Conservation (phyloP, 2,797 vertebrate species). For the Catharus ustulatus region DNA sequence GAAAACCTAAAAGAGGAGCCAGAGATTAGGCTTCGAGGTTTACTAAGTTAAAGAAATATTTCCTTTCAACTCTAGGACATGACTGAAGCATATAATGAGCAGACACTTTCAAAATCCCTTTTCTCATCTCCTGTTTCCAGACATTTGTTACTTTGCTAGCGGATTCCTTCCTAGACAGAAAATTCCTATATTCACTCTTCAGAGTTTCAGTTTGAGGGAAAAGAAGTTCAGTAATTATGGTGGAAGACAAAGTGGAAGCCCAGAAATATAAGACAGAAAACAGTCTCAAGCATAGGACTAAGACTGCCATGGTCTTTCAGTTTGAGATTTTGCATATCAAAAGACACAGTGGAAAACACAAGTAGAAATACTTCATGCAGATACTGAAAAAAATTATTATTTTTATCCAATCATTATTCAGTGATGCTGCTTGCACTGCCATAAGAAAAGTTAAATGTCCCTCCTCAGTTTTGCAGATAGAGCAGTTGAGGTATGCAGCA, state of each 20-base stretch:
- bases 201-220: background rate
- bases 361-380: background rate
- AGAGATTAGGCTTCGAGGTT: background rate
- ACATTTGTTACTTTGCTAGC: background rate
- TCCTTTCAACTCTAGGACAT: background rate
- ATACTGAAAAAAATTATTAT: background rate
- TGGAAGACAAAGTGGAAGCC: background rate
- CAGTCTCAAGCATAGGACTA: background rate
- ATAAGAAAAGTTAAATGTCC: background rate
- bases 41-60: background rate
- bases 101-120: background rate
- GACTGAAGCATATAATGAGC: background rate
- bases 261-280: background rate
- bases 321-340: background rate
- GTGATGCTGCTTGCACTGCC: background rate
- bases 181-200: background rate
- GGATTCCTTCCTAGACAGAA: background rate
- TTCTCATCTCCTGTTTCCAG: background rate
- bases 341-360: background rate
- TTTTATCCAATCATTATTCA: conserved; percentile 1
- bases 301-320: background rate
- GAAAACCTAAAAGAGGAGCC: background rate
- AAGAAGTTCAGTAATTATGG: background rate
- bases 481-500: background rate
- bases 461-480: background rate